Evolutionary conservation across 2,113 vertebrate species (phyloP).

Genomic region (Acrocephalus kingi): DNA sequence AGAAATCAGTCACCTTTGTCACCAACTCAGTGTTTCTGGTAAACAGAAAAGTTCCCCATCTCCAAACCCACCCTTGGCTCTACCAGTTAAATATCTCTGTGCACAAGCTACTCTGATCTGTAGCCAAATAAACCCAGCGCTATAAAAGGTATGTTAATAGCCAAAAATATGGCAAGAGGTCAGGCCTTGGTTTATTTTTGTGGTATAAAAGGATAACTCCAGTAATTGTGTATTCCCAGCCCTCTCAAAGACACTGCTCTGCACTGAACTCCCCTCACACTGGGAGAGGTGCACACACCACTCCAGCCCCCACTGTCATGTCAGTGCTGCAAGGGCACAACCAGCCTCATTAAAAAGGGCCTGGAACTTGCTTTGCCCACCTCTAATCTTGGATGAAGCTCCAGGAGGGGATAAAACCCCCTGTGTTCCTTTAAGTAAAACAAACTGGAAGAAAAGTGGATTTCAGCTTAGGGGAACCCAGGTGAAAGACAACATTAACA

Average conservation of each 20-base stretch:
- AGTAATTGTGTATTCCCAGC: background rate
- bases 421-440: background rate
- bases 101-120: background rate
- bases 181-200: background rate
- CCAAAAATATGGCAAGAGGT: background rate
- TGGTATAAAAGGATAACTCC: background rate
- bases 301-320: background rate
- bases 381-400: background rate
- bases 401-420: background rate
- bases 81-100: background rate
- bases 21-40: background rate
- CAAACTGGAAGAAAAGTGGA: background rate
- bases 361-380: background rate
- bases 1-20: background rate
- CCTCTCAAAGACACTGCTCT: background rate
- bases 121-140: background rate
- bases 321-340: background rate
- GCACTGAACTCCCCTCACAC: background rate
- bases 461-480: background rate
- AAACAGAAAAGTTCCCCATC: background rate
- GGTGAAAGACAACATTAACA: background rate
- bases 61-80: background rate
- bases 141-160: background rate
- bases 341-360: background rate
- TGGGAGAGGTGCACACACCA: background rate